Evolutionary conservation across 1,140 invertebrate genomes (phyloP), one percentile per base, ranked within the genome.

Genomic region (Anadara kagoshimensis): DNA sequence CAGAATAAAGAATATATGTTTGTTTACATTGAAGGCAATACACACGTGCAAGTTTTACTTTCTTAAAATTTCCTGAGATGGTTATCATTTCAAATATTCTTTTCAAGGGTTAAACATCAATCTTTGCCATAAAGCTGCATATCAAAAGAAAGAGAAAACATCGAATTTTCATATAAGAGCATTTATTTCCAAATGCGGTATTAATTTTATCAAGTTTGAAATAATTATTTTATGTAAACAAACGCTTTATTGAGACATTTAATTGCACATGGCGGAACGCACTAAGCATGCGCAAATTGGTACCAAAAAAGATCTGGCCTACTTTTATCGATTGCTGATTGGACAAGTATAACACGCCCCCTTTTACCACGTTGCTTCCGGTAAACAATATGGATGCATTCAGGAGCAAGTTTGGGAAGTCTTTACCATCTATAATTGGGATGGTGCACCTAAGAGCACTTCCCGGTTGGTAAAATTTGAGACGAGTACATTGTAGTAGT

Each of bases 331-430:
- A 69, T 26, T 53, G 8, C 14, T 57, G 22, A 7, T 49, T 22
- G 51, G 29, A 4, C 26, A 29, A 16, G 41, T 16, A 29, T 45
- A 45, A 14, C 22, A 14, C 69, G 53, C 51, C 47, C 41, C n/a
- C 36, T 57, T 29, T 44, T 11, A 22, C 18, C 29, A 18, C 36
- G 18, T 36, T n/a, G 41, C 51, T 71, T 71, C 69, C 69, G 73
- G 66, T 63, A 66, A 51, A 67, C 73, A 24, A 56, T n/a, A 68
- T 79, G 57, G 74, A 80, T 7, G 29, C 29, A 7, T 36, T 2
- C 29, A 36, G 29, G 7, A 36, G 29, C 29, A 36, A 36, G 2
- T 36, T 76, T 57, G 20, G 49, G 49, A 51, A 10, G 20, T 56
- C 12, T 10, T 22, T 43, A 44, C 12, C 44, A 16, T 51, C 44